phyloP scores from a whole-genome alignment of 2,113 vertebrate genomes.

The Indicator maculatus region DNA sequence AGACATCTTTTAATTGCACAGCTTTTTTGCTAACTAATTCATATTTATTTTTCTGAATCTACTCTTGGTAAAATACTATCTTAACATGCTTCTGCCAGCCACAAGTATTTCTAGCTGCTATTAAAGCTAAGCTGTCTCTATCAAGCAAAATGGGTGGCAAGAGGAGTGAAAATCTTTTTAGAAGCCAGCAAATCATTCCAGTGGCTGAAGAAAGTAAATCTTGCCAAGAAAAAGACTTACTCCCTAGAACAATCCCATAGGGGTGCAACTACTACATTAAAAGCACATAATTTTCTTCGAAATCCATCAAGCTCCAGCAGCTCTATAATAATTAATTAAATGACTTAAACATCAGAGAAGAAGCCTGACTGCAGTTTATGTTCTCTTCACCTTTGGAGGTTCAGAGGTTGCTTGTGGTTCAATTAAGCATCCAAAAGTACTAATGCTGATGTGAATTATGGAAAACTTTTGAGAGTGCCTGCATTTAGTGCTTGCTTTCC shows the following conservation, averaged over 20 bases:
- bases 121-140: not conserved
- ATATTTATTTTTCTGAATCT: not conserved
- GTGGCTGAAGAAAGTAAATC: not conserved
- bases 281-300: constrained; percentile 27
- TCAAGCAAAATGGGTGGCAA: not conserved
- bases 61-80: not conserved
- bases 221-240: constrained; percentile 19
- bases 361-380: not conserved
- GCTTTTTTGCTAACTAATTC: not conserved
- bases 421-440: not conserved
- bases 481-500: not conserved
- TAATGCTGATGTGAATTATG: not conserved
- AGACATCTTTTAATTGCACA: not conserved
- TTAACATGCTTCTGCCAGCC: not conserved
- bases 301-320: constrained; percentile 13
- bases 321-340: constrained; percentile 37
- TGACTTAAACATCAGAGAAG: constrained; percentile 2
- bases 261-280: not conserved
- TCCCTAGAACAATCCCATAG: not conserved
- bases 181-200: not conserved
- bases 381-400: not conserved
- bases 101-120: not conserved
- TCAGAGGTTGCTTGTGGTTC: not conserved
- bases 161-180: not conserved
- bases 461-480: not conserved